phyloP scores from a whole-genome alignment of 2,888 invertebrate species.

The Pachydiplax longipennis region DNA sequence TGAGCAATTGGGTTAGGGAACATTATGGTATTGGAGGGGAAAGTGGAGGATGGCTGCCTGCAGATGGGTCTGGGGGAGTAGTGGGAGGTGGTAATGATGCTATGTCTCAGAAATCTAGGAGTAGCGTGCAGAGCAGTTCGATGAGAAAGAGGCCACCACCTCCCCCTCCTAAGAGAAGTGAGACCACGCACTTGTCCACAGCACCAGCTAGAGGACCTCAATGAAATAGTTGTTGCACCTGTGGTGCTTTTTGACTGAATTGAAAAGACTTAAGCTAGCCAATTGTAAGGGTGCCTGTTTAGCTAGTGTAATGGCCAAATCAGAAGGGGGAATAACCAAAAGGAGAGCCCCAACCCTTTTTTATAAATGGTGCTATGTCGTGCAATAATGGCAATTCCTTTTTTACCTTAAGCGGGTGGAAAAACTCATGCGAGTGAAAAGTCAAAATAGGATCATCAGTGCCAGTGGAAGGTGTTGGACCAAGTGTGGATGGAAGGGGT shows the following conservation, averaged over 20 bases:
- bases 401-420: neutral
- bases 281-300: neutral
- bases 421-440: neutral
- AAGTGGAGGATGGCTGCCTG: conserved; percentile 72
- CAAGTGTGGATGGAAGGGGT: neutral
- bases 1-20: conserved; percentile 89
- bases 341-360: neutral
- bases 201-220: conserved; percentile 49
- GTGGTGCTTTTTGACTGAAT: neutral
- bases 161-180: conserved; percentile 88
- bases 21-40: conserved; percentile 80
- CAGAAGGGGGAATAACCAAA: neutral
- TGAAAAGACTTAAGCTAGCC: neutral
- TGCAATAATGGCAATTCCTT: conserved; percentile 30
- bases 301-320: neutral
- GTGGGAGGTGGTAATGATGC: conserved; percentile 60
- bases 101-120: conserved; percentile 55
- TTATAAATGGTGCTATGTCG: conserved; percentile 32
- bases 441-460: neutral
- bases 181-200: conserved; percentile 81
- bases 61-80: conserved; percentile 54
- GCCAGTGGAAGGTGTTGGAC: neutral
- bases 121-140: conserved; percentile 53
- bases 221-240: conserved; percentile 35
- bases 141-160: conserved; percentile 82